Evolutionary conservation across 1,140 invertebrate genomes (phyloP), one percentile per base, ranked within the genome.

Genomic region (Agrilus planipennis): DNA sequence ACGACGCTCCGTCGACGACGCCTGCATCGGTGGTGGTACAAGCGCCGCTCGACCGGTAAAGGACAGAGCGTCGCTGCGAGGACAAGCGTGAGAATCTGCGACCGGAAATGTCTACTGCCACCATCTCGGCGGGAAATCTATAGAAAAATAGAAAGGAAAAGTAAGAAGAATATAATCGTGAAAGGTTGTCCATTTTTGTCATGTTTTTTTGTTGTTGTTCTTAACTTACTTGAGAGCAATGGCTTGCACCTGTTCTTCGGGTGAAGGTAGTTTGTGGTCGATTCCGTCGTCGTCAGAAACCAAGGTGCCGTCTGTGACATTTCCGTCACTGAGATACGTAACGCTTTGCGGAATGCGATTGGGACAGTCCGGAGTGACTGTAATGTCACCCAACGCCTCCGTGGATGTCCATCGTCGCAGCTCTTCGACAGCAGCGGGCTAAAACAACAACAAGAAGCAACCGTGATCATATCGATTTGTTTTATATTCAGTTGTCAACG

Each of bases 51-150:
- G 45, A 49, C n/a, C n/a, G n/a, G 45, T 78, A 75, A 36, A 79
- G 65, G 40, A 91, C 69, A 11, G 88, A 91, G 57, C 84, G 76
- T 37, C 89, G 69, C 17, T 84, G 78, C 51, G 71, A 73, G 50
- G 82, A 83, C 84, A 91, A 89, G 47, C 89, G 74, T 49, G 84
- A 76, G 70, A 92, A 93, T 55, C 77, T 77, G 53, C 73, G 74
- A 12, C 87, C 88, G 41, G 82, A 86, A 16, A 86, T 78, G 61
- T 93, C 88, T 39, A 93, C 88, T 29, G 79, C 74, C 10, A 93
- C 82, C 42, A 91, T 65, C 72, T 89, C 78, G 21, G 85, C 79
- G 15, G 84, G 83, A 68, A 88, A 92, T 68, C 85, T 87, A 41
- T 37, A 46, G 49, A 28, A 22, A 34, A 9, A 34, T 3, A 34